phyloP scores from a whole-genome alignment of 2,888 invertebrate species.

The Zeuzera pyrina region DNA sequence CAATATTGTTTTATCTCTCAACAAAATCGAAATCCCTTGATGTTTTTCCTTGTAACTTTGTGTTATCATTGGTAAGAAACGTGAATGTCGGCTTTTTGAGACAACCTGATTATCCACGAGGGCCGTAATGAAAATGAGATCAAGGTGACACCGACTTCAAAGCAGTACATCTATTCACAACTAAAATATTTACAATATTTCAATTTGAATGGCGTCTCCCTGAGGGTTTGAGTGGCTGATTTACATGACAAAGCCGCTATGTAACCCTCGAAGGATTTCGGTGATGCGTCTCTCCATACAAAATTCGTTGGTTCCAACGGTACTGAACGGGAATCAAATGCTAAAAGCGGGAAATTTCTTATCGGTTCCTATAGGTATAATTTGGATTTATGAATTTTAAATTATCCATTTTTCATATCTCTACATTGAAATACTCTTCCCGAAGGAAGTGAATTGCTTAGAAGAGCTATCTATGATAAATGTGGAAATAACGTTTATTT shows the following conservation, averaged over 20 bases:
- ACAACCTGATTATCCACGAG: slow-evolving; percentile 3
- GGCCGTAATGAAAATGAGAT: slow-evolving; percentile 11
- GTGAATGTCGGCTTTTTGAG: background rate
- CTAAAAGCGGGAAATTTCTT: slow-evolving; percentile 17
- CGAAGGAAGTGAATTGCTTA: too few relatives aligned
- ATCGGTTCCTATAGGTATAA: slow-evolving; percentile 18
- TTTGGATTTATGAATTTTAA: slow-evolving; percentile 24
- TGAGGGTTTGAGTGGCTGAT: slow-evolving; percentile 49
- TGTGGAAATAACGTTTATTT: background rate
- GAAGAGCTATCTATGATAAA: too few relatives aligned
- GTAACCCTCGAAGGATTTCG: slow-evolving; percentile 48
- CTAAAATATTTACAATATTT: slow-evolving; percentile 58
- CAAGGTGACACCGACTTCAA: slow-evolving; percentile 14
- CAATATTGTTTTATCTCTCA: background rate
- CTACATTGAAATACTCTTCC: slow-evolving; percentile 9
- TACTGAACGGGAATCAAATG: slow-evolving; percentile 12
- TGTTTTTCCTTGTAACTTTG: background rate
- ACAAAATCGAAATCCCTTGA: slow-evolving; percentile 1
- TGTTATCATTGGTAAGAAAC: slow-evolving; percentile 1
- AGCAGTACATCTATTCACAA: slow-evolving; percentile 30
- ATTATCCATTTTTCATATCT: slow-evolving; percentile 14
- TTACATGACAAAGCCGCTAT: slow-evolving; percentile 63
- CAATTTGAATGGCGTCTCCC: slow-evolving; percentile 42
- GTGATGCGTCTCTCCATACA: slow-evolving; percentile 14
- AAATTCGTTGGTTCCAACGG: slow-evolving; percentile 10